Conservation (phyloP, 2,797 vertebrate species). For the Holocentrus rufus region DNA sequence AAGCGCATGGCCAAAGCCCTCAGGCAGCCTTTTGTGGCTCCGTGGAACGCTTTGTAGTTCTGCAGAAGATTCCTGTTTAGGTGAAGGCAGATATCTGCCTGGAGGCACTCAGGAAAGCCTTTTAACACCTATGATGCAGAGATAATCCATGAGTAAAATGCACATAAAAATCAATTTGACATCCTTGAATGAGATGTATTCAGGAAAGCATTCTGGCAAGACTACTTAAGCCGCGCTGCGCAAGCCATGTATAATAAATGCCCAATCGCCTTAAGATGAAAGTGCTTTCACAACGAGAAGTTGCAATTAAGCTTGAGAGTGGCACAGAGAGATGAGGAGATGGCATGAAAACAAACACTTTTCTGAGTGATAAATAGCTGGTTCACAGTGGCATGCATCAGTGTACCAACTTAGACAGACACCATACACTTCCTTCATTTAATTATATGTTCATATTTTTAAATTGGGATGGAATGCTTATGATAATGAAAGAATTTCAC, state of each 20-base stretch:
- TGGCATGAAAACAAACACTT: constrained; percentile 26
- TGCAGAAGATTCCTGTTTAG: constrained; percentile 94
- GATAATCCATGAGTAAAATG: constrained; percentile 43
- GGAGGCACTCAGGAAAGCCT: constrained; percentile 99
- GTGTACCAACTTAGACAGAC: neutral
- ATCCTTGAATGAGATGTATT: constrained; percentile 21
- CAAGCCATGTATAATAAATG: constrained; percentile 53
- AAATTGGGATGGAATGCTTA: too few species aligned
- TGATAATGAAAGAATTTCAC: neutral
- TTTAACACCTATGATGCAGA: constrained; percentile 89
- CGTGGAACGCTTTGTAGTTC: constrained; percentile 94
- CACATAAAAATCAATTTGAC: constrained; percentile 20
- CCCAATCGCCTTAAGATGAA: constrained; percentile 36
- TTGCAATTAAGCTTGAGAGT: constrained; percentile 19
- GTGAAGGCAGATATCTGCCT: constrained; percentile 99
- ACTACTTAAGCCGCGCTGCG: constrained; percentile 63
- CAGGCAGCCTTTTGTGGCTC: constrained; percentile 97
- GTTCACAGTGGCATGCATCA: constrained; percentile 5
- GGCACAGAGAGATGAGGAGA: constrained; percentile 34
- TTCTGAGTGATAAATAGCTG: constrained; percentile 6
- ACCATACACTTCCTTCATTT: neutral
- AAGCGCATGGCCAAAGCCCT: constrained; percentile 98
- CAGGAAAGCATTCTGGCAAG: constrained; percentile 32
- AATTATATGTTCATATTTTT: neutral
- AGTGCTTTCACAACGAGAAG: constrained; percentile 33